Conservation (phyloP, 2,113 vertebrate genomes). For the Ivindomyrus marchei region DNA sequence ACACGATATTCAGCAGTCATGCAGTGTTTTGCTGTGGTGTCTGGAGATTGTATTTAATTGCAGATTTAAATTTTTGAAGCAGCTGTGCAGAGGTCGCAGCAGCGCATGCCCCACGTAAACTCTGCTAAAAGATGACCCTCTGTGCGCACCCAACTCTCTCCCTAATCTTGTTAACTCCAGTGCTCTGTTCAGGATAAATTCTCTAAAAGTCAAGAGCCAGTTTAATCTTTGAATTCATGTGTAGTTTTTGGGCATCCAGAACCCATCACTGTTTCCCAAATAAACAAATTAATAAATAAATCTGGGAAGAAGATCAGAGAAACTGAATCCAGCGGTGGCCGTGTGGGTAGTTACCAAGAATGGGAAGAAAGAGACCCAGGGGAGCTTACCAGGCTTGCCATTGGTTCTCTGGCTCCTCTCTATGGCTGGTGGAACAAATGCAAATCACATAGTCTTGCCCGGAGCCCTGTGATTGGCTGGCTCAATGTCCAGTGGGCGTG, state of each 20-base stretch:
- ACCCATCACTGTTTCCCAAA: conserved; percentile 47
- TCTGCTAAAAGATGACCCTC: not conserved
- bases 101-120: not conserved
- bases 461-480: conserved; percentile 32
- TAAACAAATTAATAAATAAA: conserved; percentile 37
- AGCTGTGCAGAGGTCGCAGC: not conserved
- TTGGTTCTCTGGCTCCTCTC: conserved; percentile 29
- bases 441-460: conserved; percentile 56
- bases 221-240: conserved; percentile 57
- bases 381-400: conserved; percentile 57
- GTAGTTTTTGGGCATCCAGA: conserved; percentile 44
- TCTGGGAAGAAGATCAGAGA: conserved; percentile 15
- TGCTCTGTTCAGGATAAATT: conserved; percentile 62
- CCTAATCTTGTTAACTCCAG: conserved; percentile 43
- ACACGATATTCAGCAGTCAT: not conserved
- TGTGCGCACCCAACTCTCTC: conserved; percentile 42
- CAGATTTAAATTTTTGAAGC: not conserved
- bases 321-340: conserved; percentile 41
- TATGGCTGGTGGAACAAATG: conserved; percentile 59
- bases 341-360: conserved; percentile 42
- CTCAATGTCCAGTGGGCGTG: conserved; percentile 45
- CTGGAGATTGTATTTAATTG: not conserved
- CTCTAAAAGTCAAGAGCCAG: conserved; percentile 65
- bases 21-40: not conserved
- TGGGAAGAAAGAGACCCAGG: conserved; percentile 24